These are phyloP conservation scores for Agelastica alni DNA, from an alignment of 2,888 invertebrate species.

Conservation along the genomic window DNA sequence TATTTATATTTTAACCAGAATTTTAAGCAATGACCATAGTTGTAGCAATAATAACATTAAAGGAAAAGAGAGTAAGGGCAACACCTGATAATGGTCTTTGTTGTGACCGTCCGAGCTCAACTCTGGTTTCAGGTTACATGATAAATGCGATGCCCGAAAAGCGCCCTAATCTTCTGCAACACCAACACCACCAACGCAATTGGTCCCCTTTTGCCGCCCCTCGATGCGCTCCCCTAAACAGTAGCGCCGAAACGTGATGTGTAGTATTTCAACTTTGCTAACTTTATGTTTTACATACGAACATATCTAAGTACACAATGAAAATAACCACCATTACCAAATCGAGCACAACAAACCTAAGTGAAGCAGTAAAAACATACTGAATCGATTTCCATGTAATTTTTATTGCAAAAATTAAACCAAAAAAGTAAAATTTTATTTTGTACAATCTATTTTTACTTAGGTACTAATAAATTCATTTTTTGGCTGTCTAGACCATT, in stretches of 20 bases:
- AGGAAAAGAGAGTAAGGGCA: not conserved
- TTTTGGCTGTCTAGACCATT: no score
- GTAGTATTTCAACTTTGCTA: not conserved
- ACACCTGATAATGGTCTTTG: slow-evolving; percentile 39
- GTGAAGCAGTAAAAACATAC: no score
- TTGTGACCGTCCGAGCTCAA: slow-evolving; percentile 47
- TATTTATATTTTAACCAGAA: no score
- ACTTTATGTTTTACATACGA: not conserved
- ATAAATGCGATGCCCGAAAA: slow-evolving; percentile 57
- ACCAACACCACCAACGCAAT: slow-evolving; percentile 57
- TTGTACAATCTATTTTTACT: no score
- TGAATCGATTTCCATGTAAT: no score
- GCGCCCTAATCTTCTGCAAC: slow-evolving; percentile 56
- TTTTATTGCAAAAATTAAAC: no score
- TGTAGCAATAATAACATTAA: not conserved
- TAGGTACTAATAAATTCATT: no score
- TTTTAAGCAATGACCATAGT: no score
- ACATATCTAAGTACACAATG: no score
- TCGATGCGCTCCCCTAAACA: slow-evolving; percentile 16
- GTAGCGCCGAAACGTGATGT: slow-evolving; percentile 9
- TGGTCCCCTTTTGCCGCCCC: slow-evolving; percentile 44
- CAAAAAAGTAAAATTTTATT: no score
- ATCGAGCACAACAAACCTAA: no score
- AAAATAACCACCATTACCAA: no score
- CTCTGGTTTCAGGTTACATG: slow-evolving; percentile 51